Percentiles rank a stretch among this genome's conserved stretches.
Evolutionary conservation across 1,140 invertebrate genomes (phyloP).

Genomic region (Scaptomyza hsui): DNA sequence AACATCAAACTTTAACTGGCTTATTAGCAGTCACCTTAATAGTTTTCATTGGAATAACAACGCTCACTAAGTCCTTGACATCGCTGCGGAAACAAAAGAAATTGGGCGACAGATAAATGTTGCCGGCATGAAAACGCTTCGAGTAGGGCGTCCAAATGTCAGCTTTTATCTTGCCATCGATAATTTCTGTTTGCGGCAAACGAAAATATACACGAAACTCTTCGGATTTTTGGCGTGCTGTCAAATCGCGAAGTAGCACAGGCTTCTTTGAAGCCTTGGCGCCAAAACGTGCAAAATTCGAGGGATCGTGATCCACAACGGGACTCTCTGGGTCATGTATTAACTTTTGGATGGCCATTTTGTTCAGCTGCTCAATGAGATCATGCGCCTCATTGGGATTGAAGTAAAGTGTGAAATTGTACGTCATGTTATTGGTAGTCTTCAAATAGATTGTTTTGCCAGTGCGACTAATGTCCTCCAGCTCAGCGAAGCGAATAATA

Average conservation of each 20-base stretch:
- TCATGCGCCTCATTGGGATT: constrained; percentile 95
- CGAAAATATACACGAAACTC: constrained; percentile 93
- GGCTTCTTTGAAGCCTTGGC: constrained; percentile 92
- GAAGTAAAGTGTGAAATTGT: constrained; percentile 88
- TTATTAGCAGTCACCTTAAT: constrained; percentile 60
- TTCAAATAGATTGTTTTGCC: constrained; percentile 78
- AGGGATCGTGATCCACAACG: constrained; percentile 69
- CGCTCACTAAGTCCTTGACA: constrained; percentile 92
- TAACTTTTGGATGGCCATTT: constrained; percentile 96
- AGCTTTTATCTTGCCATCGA: constrained; percentile 94
- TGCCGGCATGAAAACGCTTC: constrained; percentile 94
- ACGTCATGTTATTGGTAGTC: constrained; percentile 80
- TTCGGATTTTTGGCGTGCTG: constrained; percentile 96
- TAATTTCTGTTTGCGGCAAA: constrained; percentile 93
- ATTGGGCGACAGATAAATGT: constrained; percentile 96
- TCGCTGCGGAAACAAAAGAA: constrained; percentile 98
- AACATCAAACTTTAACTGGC: neutral
- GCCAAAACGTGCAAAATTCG: constrained; percentile 86
- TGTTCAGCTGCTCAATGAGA: constrained; percentile 97
- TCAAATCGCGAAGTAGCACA: constrained; percentile 96
- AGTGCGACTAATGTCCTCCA: constrained; percentile 70
- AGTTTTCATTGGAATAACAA: constrained; percentile 94
- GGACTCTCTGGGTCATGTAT: constrained; percentile 84
- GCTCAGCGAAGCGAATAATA: constrained; percentile 87
- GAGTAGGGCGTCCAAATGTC: constrained; percentile 97